Conservation (phyloP, 2,888 invertebrate species). For the Pedicia rivosa region DNA sequence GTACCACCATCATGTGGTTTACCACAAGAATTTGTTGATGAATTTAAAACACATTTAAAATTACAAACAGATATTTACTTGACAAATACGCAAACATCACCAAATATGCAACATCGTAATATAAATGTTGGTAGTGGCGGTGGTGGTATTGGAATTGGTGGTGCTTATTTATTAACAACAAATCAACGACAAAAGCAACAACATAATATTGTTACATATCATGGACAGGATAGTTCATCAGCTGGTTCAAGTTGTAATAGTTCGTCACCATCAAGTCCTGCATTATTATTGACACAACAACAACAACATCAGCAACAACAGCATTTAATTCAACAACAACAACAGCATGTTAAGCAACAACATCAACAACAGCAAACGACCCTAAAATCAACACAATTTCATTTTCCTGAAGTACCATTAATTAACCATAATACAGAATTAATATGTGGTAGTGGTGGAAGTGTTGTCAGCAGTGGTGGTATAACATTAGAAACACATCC, state of each 20-base stretch:
- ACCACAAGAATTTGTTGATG: slow-evolving; percentile 68
- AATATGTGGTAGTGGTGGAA: too few relatives aligned
- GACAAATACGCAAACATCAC: slow-evolving; percentile 27
- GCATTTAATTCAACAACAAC: slow-evolving; percentile 15
- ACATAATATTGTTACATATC: slow-evolving; percentile 9
- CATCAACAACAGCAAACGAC: slow-evolving; percentile 19
- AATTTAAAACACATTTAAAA: slow-evolving; percentile 64
- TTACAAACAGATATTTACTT: slow-evolving; percentile 41
- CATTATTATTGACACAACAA: slow-evolving; percentile 37
- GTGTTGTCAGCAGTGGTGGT: too few relatives aligned
- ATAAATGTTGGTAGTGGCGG: too few relatives aligned
- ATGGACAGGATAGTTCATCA: slow-evolving; percentile 71
- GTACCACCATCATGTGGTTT: slow-evolving; percentile 87
- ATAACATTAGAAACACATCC: slow-evolving; percentile 36
- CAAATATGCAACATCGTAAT: slow-evolving; percentile 21
- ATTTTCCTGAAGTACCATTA: slow-evolving; percentile 29
- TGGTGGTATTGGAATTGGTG: slow-evolving; percentile 16
- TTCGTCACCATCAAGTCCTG: slow-evolving; percentile 91
- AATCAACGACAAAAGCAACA: slow-evolving; percentile 7
- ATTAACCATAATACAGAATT: slow-evolving; percentile 9
- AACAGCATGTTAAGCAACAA: slow-evolving; percentile 33
- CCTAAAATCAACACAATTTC: slow-evolving; percentile 22
- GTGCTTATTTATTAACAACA: slow-evolving; percentile 10
- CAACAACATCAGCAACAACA: slow-evolving; percentile 27
- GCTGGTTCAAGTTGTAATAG: slow-evolving; percentile 93